Evolutionary conservation across 2,797 vertebrate genomes (phyloP).

Genomic region (Anguilla megastoma): DNA sequence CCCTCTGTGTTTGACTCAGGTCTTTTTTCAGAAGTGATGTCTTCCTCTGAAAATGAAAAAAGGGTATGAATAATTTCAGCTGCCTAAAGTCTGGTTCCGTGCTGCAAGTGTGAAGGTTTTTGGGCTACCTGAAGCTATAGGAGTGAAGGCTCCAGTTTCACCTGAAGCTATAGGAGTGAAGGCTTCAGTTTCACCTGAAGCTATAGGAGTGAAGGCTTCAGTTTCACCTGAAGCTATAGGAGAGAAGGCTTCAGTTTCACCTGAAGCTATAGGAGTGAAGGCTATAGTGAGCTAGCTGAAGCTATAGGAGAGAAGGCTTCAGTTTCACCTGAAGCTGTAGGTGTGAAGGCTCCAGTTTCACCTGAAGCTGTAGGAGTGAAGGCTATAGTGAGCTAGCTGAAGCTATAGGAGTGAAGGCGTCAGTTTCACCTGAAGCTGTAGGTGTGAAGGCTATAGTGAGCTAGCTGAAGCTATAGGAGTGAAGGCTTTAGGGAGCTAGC

Average conservation of each 20-base stretch:
- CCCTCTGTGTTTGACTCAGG: slow-evolving; percentile 38
- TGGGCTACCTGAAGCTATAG: background rate
- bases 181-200: too few species aligned
- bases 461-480: too few species aligned
- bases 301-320: too few species aligned
- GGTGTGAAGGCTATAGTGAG: too few species aligned
- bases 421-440: background rate
- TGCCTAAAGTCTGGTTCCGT: background rate
- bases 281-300: too few species aligned
- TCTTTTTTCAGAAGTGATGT: slow-evolving; percentile 55
- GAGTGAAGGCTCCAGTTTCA: too few species aligned
- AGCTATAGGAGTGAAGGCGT: background rate
- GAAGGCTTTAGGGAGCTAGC: too few species aligned
- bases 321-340: background rate
- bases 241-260: background rate
- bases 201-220: too few species aligned
- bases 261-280: background rate
- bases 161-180: too few species aligned
- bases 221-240: background rate
- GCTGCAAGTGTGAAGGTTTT: background rate
- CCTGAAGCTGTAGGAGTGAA: background rate
- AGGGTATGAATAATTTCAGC: background rate
- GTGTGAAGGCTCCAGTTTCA: background rate
- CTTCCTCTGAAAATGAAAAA: slow-evolving; percentile 43
- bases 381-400: background rate